A percentile compares a stretch with the other conserved stretches of the same genome.
Conservation (phyloP, 2,797 vertebrate species). For the Alfaro cultratus region DNA sequence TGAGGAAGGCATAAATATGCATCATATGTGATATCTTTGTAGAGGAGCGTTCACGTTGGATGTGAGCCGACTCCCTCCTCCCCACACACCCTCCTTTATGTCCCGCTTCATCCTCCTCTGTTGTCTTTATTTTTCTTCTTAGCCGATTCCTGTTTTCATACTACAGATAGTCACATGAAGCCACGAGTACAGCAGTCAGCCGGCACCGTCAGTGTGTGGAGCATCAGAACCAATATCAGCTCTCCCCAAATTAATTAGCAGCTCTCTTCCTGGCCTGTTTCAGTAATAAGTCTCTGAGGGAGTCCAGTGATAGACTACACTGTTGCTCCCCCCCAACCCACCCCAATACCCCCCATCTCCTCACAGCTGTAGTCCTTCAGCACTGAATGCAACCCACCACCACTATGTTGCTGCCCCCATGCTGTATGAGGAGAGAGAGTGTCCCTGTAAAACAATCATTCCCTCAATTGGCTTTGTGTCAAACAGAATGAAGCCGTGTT, state of each 20-base stretch:
- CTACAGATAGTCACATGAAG: slow-evolving; percentile 1
- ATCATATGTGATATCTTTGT: slow-evolving; percentile 58
- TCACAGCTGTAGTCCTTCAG: slow-evolving; percentile 59
- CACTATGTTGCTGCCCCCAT: slow-evolving; percentile 16
- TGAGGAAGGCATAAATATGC: slow-evolving; percentile 59
- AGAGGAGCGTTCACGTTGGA: slow-evolving; percentile 47
- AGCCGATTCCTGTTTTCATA: slow-evolving; percentile 18
- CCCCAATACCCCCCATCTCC: slow-evolving; percentile 5
- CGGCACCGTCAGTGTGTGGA: slow-evolving; percentile 65
- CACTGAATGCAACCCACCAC: slow-evolving; percentile 27
- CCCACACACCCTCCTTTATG: background rate
- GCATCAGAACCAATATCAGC: slow-evolving; percentile 81
- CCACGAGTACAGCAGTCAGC: slow-evolving; percentile 14
- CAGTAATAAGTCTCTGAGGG: slow-evolving; percentile 83
- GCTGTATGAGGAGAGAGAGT: slow-evolving; percentile 35
- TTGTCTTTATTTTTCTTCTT: slow-evolving; percentile 25
- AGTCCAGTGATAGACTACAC: slow-evolving; percentile 70
- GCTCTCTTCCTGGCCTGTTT: slow-evolving; percentile 68
- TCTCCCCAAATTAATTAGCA: slow-evolving; percentile 81
- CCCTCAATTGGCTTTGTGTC: slow-evolving; percentile 72
- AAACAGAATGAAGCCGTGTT: slow-evolving; percentile 67
- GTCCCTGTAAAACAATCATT: slow-evolving; percentile 72
- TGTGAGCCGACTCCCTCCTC: slow-evolving; percentile 28
- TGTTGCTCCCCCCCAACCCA: background rate
- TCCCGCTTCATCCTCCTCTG: slow-evolving; percentile 14